Percentiles rank a stretch among this genome's conserved stretches.
Conservation (phyloP, 2,888 invertebrate species). For the Protophormia terraenovae region DNA sequence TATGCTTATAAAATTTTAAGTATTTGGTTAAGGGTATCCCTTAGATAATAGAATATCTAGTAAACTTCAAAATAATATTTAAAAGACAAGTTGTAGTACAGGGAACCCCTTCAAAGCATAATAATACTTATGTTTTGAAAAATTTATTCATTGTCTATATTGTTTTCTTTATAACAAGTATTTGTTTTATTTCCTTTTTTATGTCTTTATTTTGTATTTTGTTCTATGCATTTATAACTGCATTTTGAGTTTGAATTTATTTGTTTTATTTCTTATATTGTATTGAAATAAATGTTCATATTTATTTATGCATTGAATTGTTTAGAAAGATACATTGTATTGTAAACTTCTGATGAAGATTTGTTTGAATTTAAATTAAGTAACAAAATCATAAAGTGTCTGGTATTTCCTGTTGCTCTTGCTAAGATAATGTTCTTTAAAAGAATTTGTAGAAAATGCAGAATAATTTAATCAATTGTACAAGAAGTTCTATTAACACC, state of each 20-base stretch:
- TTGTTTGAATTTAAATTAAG: constrained; percentile 11
- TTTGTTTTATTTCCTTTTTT: not conserved
- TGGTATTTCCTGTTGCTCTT: constrained; percentile 2
- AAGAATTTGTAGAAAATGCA: not conserved
- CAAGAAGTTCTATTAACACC: not conserved
- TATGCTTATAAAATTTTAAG: not conserved
- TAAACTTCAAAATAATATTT: not conserved
- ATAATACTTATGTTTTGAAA: not conserved
- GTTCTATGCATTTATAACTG: not conserved
- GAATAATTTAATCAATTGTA: not conserved
- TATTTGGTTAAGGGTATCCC: not conserved
- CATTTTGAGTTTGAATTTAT: constrained; percentile 35
- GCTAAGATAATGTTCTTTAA: not conserved
- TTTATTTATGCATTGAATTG: constrained; percentile 23
- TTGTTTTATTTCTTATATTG: not conserved
- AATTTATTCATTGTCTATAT: constrained; percentile 45
- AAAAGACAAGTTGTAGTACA: too few relatives aligned
- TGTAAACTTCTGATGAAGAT: not conserved
- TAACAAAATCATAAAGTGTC: constrained; percentile 14
- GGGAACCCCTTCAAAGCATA: not conserved
- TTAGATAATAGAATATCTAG: too few relatives aligned
- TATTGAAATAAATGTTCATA: constrained; percentile 1
- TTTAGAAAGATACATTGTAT: not conserved
- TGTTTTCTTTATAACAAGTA: constrained; percentile 23
- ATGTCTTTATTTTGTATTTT: not conserved